Conservation (phyloP, 2,113 vertebrate species). For the Prolemur simus region DNA sequence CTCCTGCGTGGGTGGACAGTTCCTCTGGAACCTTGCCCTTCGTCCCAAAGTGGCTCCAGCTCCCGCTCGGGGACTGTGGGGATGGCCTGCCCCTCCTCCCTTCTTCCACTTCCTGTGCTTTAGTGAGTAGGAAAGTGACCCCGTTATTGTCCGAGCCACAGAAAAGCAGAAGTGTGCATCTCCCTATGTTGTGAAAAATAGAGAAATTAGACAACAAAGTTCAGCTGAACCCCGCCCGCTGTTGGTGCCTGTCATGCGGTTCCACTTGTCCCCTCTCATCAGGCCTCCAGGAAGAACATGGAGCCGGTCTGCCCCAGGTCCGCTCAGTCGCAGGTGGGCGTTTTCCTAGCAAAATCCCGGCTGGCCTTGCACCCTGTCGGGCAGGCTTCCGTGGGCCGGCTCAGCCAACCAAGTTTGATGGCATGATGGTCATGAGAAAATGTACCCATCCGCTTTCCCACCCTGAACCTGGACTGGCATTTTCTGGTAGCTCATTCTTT, state of each 20-base stretch:
- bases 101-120: neutral
- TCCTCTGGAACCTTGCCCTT: neutral
- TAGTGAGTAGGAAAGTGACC: neutral
- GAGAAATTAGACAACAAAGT: neutral
- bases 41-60: neutral
- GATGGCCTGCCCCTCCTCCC: no score
- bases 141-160: neutral
- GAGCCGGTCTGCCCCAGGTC: neutral
- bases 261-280: neutral
- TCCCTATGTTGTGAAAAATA: neutral
- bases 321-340: no score
- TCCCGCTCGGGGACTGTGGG: neutral
- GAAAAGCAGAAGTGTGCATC: neutral
- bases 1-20: neutral
- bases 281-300: neutral
- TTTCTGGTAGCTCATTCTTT: neutral
- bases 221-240: neutral
- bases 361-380: neutral
- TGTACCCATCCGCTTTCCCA: neutral
- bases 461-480: accelerated
- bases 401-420: neutral
- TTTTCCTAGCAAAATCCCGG: neutral
- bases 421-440: neutral
- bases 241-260: accelerated
- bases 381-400: neutral